Percentiles rank a stretch among this genome's conserved stretches.
Conservation (phyloP, 2,113 vertebrate genomes). For the Percina caprodes region DNA sequence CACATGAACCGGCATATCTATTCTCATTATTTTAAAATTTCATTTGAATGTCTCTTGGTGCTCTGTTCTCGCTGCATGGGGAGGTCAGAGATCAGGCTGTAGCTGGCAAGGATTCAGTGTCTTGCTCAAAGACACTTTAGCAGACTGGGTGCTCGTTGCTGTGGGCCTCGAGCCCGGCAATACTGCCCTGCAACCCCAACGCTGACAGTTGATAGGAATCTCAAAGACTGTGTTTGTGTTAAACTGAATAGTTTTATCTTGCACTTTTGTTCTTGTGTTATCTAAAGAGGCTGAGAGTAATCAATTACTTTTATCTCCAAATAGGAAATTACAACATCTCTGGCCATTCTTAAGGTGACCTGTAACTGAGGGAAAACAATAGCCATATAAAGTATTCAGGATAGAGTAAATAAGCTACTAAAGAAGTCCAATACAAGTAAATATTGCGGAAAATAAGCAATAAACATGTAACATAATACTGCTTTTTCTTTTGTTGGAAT, state of each 20-base stretch:
- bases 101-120: constrained; percentile 66
- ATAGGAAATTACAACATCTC: constrained; percentile 47
- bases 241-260: constrained; percentile 46
- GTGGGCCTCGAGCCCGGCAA: constrained; percentile 39
- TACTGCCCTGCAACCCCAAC: constrained; percentile 48
- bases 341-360: constrained; percentile 22
- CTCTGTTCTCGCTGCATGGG: constrained; percentile 35
- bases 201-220: constrained; percentile 43
- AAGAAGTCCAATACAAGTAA: constrained; percentile 11
- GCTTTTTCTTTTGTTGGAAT: neutral
- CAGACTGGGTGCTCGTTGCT: constrained; percentile 37
- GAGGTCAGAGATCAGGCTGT: constrained; percentile 64
- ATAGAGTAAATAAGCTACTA: neutral
- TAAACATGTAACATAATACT: neutral
- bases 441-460: constrained; percentile 8
- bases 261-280: constrained; percentile 39
- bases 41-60: constrained; percentile 51
- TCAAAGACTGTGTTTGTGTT: constrained; percentile 34
- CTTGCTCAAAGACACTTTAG: constrained; percentile 70
- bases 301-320: constrained; percentile 46
- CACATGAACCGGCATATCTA: constrained; percentile 55
- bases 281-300: constrained; percentile 43
- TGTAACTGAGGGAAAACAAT: constrained; percentile 4
- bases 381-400: neutral
- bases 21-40: constrained; percentile 55